These are phyloP conservation scores for Eutolmus rufibarbis DNA, from an alignment of 2,888 invertebrate genomes.

Conservation along the genomic window DNA sequence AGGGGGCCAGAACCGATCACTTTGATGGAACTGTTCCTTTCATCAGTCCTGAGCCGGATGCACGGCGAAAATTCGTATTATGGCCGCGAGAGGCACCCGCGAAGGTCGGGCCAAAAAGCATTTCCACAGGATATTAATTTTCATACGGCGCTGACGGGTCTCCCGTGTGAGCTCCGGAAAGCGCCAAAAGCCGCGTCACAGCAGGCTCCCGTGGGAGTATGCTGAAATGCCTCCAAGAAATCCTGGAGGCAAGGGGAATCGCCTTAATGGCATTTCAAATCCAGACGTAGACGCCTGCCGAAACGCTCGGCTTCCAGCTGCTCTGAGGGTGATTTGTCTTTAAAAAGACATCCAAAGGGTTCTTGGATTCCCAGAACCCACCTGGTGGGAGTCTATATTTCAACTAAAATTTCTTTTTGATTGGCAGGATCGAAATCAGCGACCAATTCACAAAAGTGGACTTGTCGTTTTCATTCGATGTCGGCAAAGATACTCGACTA, in stretches of 20 bases:
- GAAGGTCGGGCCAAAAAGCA: neutral
- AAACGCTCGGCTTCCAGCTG: neutral
- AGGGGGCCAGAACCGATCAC: neutral
- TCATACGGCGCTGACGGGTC: neutral
- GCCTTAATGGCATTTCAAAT: constrained; percentile 7
- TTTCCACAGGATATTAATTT: constrained; percentile 23
- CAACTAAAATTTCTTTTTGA: neutral
- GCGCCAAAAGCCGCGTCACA: neutral
- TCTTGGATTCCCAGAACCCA: neutral
- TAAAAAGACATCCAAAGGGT: neutral
- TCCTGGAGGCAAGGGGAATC: neutral
- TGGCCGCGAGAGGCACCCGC: neutral
- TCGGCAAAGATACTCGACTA: neutral
- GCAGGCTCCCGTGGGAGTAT: neutral
- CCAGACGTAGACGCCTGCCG: neutral
- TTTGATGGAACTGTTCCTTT: neutral
- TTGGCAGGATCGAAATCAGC: neutral
- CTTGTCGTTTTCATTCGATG: neutral
- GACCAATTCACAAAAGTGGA: neutral
- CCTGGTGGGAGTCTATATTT: neutral
- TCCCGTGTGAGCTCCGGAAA: neutral
- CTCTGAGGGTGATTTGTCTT: neutral
- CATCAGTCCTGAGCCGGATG: neutral
- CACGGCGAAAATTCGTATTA: neutral
- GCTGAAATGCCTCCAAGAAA: neutral